Evolutionary conservation across 1,140 invertebrate genomes (phyloP).

Genomic region (Chymomyza costata): DNA sequence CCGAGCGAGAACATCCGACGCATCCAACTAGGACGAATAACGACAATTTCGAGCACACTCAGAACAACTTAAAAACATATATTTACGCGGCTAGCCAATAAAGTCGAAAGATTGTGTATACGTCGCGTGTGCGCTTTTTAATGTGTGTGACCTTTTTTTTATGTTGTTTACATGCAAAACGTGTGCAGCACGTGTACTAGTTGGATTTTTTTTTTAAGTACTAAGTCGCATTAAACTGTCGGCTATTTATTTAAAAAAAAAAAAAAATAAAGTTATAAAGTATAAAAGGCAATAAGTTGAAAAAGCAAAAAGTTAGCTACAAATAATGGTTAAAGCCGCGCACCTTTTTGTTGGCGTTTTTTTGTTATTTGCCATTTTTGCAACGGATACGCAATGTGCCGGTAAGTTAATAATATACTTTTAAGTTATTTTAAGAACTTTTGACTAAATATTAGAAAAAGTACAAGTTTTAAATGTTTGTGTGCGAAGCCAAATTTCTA

Average conservation of each 20-base stretch:
- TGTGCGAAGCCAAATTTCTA: too few species aligned
- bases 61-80: conserved; percentile 12
- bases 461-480: too few species aligned
- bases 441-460: too few species aligned
- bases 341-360: conserved; percentile 36
- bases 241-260: too few species aligned
- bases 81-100: not conserved
- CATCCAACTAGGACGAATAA: conserved; percentile 1
- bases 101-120: conserved; percentile 38
- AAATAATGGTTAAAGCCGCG: conserved; percentile 47
- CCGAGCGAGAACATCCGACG: conserved; percentile 13
- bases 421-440: not conserved
- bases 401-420: conserved; percentile 28
- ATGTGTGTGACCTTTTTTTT: conserved; percentile 35
- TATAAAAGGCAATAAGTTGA: too few species aligned
- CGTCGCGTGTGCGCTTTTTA: conserved; percentile 45
- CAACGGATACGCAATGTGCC: conserved; percentile 41
- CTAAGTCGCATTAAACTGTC: too few species aligned
- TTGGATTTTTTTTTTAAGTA: too few species aligned
- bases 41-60: conserved; percentile 3
- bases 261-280: too few species aligned
- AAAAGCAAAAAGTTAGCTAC: not conserved
- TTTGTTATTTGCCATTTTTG: conserved; percentile 36
- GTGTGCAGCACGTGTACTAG: too few species aligned
- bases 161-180: too few species aligned